These are phyloP conservation scores for Sitophilus oryzae DNA, from an alignment of 1,140 invertebrate genomes.

Conservation along the genomic window DNA sequence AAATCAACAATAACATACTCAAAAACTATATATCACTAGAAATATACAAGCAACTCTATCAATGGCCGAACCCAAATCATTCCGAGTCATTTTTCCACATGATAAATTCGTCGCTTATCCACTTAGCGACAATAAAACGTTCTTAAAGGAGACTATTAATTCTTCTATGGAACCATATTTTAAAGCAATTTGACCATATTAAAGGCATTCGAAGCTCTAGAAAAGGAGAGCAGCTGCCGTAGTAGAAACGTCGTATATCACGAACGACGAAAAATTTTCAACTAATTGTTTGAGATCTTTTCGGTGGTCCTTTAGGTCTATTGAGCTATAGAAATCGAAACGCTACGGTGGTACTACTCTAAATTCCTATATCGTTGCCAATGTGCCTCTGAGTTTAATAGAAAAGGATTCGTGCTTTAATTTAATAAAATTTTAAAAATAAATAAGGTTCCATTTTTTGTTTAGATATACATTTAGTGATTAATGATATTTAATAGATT, in stretches of 20 bases:
- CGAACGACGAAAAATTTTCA: constrained; percentile 39
- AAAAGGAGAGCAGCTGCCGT: constrained; percentile 10
- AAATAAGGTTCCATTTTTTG: no score
- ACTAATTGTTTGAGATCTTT: constrained; percentile 33
- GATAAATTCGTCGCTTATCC: constrained; percentile 16
- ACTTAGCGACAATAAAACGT: constrained; percentile 22
- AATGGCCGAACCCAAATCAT: background rate
- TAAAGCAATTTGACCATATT: constrained; percentile 44
- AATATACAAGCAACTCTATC: constrained; percentile 12
- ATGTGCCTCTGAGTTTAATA: no score
- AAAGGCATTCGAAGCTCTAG: constrained; percentile 35
- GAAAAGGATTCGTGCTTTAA: no score
- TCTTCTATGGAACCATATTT: constrained; percentile 35
- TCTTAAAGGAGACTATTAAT: constrained; percentile 33
- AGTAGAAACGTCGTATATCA: constrained; percentile 34
- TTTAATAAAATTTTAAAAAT: no score
- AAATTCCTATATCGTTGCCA: no score
- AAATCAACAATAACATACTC: background rate
- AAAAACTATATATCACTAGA: no score
- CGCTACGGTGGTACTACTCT: no score
- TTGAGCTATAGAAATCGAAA: no score
- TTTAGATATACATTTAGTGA: no score
- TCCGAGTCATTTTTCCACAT: constrained; percentile 16
- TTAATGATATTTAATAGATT: no score
- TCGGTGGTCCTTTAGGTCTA: no score